A percentile compares a stretch with the other conserved stretches of the same genome.
Conservation (phyloP, 2,113 vertebrate genomes). For the Pogonocichla stellata region DNA sequence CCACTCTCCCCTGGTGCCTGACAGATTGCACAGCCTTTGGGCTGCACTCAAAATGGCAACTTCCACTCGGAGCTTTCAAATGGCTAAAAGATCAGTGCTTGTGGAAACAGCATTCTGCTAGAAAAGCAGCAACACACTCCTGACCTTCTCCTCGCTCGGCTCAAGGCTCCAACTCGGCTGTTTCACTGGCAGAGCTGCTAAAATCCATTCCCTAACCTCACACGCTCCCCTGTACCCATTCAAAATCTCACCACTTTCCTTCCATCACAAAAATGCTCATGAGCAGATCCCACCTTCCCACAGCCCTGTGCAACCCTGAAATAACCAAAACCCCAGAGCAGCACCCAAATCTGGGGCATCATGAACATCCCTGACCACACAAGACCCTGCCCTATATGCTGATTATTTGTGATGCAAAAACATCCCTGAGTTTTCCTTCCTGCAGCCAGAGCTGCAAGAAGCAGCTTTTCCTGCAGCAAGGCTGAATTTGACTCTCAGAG, state of each 20-base stretch:
- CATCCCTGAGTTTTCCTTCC: neutral
- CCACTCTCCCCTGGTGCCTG: constrained; percentile 57
- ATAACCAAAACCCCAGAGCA: neutral
- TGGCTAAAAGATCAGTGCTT: constrained; percentile 58
- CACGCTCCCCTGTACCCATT: neutral
- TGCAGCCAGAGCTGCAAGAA: neutral
- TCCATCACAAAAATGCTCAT: neutral
- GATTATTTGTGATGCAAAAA: neutral
- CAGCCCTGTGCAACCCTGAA: neutral
- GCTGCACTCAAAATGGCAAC: constrained; percentile 58
- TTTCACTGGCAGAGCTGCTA: neutral
- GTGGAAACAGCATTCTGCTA: neutral
- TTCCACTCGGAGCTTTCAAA: constrained; percentile 18
- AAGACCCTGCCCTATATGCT: accelerated
- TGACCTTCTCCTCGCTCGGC: constrained; percentile 8
- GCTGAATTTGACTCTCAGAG: neutral
- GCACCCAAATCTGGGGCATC: neutral
- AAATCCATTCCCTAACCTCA: neutral
- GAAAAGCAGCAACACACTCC: neutral
- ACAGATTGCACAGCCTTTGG: constrained; percentile 66
- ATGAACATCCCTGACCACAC: neutral
- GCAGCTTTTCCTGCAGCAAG: neutral
- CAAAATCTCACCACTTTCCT: neutral
- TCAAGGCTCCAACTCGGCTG: neutral
- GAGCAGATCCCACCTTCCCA: neutral